phyloP scores from a whole-genome alignment of 2,888 invertebrate genomes.

The Dasysyrphus tricinctus region DNA sequence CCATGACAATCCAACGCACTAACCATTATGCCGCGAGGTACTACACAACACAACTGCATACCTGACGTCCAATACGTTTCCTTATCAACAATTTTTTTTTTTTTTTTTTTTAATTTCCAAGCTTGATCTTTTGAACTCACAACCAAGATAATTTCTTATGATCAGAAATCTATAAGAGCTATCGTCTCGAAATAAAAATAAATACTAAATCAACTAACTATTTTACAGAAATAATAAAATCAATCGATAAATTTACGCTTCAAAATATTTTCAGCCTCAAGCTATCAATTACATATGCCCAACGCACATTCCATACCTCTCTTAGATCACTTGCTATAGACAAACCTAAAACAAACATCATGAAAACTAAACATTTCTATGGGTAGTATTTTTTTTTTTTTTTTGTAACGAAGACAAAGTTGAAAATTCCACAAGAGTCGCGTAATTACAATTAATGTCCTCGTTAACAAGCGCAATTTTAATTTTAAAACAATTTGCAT shows the following conservation, averaged over 20 bases:
- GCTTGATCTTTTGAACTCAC: background rate
- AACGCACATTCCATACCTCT: slow-evolving; percentile 47
- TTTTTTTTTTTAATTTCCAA: too few relatives aligned
- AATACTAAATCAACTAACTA: background rate
- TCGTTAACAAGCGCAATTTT: slow-evolving; percentile 73
- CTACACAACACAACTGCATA: too few relatives aligned
- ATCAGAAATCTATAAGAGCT: background rate
- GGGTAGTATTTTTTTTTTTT: background rate
- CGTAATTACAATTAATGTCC: slow-evolving; percentile 74
- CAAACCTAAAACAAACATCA: slow-evolving; percentile 14
- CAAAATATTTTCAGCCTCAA: slow-evolving; percentile 40
- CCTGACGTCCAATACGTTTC: too few relatives aligned
- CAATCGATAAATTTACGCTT: slow-evolving; percentile 34
- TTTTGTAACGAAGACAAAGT: slow-evolving; percentile 54
- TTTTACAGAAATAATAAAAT: background rate
- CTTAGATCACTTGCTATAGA: background rate
- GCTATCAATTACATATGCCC: slow-evolving; percentile 22
- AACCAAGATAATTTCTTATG: background rate
- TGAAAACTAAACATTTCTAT: background rate
- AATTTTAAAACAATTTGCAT: slow-evolving; percentile 73
- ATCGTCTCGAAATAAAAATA: background rate
- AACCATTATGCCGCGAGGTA: too few relatives aligned
- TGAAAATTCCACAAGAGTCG: slow-evolving; percentile 50
- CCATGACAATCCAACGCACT: too few relatives aligned
- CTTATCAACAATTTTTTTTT: too few relatives aligned